Base-by-base conservation (phyloP, 1,140 invertebrate genomes). In the Atta cephalotes region DNA sequence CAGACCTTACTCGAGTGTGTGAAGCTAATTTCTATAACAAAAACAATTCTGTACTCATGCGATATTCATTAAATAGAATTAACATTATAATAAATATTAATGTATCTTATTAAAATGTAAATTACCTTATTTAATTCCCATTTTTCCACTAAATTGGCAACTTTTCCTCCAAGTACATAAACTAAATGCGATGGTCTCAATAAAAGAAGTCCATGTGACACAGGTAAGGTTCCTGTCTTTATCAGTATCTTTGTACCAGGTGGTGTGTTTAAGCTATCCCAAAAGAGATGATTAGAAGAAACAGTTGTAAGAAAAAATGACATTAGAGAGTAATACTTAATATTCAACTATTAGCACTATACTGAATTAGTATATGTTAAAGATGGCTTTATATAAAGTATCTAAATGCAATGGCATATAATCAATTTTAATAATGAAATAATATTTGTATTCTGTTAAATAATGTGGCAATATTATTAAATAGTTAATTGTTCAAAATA, bases 111-210 rank as follows among this genome's bases (percentile, higher is more conserved):
- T 9, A 21, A 58, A 74, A 66, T 31, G 21, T 74, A 4, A 5
- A 14, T 74, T 93, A 97, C 97, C 94, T 97, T 96, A 89, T 98
- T 97, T 31, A 99, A 93, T 93, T 98, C 97, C 98, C 98, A 99
- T 94, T 98, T 98, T 92, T 98, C 98, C 85, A 98, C 97, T 90
- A 99, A 95, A 88, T 96, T 96, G n/a, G 96, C 95, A 0, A 99
- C 98, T 89, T 96, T 96, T 65, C 98, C 98, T 45, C 98, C 98
- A 18, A 98, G 95, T 35, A 98, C 94, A 87, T 92, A 89, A n/a
- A 96, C 96, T 86, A 97, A 96, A 65, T 97, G 96, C 68, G 92
- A 95, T 18, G 97, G 96, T 78, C 95, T 96, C 12, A 99, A 93
- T 88, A 98, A 95, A 45, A 98, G 95, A 70, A 98, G 97, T 90